Percentiles rank a stretch among this genome's conserved stretches.
Conservation (phyloP, 2,888 invertebrate species). For the Epinotia bilunana region DNA sequence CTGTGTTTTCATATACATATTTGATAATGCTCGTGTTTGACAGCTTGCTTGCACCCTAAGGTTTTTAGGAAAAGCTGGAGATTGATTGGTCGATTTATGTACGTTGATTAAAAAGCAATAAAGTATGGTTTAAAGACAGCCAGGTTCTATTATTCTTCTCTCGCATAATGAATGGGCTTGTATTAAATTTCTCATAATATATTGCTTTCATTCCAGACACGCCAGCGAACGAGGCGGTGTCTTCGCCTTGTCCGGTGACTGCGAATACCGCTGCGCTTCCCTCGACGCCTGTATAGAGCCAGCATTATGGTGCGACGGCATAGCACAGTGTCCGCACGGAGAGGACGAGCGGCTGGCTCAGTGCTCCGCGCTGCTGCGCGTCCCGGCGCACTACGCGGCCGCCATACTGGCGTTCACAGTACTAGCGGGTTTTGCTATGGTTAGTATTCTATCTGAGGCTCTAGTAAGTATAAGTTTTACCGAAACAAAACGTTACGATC, state of each 20-base stretch:
- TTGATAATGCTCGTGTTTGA: too few relatives aligned
- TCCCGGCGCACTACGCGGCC: conserved; percentile 90
- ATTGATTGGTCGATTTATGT: too few relatives aligned
- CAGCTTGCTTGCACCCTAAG: too few relatives aligned
- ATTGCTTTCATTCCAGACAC: conserved; percentile 70
- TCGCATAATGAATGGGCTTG: too few relatives aligned
- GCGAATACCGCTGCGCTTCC: conserved; percentile 90
- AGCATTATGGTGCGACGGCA: conserved; percentile 92
- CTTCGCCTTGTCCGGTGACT: conserved; percentile 87
- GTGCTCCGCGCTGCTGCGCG: conserved; percentile 90
- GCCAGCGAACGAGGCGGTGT: conserved; percentile 82
- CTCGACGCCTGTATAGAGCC: conserved; percentile 92
- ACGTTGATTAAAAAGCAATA: too few relatives aligned
- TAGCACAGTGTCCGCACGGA: conserved; percentile 91
- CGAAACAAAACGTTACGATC: too few relatives aligned
- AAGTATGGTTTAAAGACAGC: too few relatives aligned
- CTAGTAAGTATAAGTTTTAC: too few relatives aligned
- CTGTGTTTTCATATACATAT: too few relatives aligned
- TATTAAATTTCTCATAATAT: background rate
- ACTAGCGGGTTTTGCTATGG: conserved; percentile 80
- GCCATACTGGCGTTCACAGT: conserved; percentile 82
- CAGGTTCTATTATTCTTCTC: too few relatives aligned
- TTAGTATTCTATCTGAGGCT: conserved; percentile 63
- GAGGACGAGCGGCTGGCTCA: conserved; percentile 92
- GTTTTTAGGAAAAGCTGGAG: too few relatives aligned